These are phyloP conservation scores for Steinernema khuongi DNA, from an alignment of 1,140 invertebrate species.

Conservation along the genomic window DNA sequence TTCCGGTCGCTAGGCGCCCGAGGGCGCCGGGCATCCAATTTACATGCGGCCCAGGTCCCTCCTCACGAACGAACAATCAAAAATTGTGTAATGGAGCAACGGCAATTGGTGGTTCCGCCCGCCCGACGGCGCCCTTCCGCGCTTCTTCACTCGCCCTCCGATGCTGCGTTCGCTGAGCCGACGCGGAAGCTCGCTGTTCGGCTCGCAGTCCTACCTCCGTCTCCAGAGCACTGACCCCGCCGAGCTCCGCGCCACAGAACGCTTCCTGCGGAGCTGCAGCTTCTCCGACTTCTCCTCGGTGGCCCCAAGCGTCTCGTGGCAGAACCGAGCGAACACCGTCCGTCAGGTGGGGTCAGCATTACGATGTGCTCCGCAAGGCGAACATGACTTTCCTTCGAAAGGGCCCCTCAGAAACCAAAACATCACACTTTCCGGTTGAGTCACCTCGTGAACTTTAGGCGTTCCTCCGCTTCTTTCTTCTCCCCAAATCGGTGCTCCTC, in stretches of 20 bases:
- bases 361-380: not conserved
- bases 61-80: not conserved
- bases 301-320: not conserved
- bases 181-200: not conserved
- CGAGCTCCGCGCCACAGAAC: not conserved
- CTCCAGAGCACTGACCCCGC: not conserved
- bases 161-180: not conserved
- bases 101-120: not conserved
- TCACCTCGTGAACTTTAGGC: too few species aligned
- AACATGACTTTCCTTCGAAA: too few species aligned
- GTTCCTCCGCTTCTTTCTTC: not conserved
- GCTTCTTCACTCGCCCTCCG: not conserved
- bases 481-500: not conserved
- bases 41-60: not conserved
- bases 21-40: not conserved
- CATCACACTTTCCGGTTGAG: too few species aligned
- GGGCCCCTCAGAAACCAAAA: too few species aligned
- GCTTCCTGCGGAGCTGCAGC: not conserved
- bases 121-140: not conserved
- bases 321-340: not conserved
- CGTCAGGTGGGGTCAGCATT: not conserved
- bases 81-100: slow-evolving; percentile 4
- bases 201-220: not conserved
- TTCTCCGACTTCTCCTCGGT: slow-evolving; percentile 1
- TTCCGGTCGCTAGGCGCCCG: not conserved